A percentile compares a stretch with the other conserved stretches of the same genome.
phyloP scores from a whole-genome alignment of 2,888 invertebrate genomes.

The Lycia hirtaria region DNA sequence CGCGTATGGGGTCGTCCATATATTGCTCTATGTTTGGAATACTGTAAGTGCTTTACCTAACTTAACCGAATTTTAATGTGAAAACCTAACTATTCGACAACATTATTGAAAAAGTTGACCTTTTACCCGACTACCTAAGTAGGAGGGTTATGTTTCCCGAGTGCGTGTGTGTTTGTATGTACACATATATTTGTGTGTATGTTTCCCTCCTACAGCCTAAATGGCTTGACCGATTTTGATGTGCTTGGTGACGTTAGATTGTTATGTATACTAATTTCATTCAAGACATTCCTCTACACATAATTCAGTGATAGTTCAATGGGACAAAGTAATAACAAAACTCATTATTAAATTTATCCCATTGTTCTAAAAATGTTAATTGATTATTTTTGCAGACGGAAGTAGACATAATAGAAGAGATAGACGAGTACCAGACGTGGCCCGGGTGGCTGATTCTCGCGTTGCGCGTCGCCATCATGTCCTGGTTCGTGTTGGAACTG shows the following conservation, averaged over 20 bases:
- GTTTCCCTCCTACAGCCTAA: too few relatives aligned
- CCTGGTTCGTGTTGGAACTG: constrained; percentile 94
- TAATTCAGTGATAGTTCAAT: too few relatives aligned
- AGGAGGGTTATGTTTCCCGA: too few relatives aligned
- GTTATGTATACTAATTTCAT: too few relatives aligned
- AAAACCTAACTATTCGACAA: background rate
- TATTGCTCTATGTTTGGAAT: constrained; percentile 97
- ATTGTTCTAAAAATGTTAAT: background rate
- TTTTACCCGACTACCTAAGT: background rate
- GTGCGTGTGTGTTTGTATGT: too few relatives aligned
- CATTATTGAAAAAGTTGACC: background rate
- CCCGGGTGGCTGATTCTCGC: constrained; percentile 97
- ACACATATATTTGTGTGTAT: too few relatives aligned
- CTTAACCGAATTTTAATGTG: too few relatives aligned
- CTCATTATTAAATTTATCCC: too few relatives aligned
- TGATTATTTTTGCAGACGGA: constrained; percentile 89
- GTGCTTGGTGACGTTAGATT: too few relatives aligned
- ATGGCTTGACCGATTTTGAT: too few relatives aligned
- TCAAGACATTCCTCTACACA: too few relatives aligned
- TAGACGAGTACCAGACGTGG: constrained; percentile 99
- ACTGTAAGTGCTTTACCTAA: constrained; percentile 92
- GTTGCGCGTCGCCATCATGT: constrained; percentile 93
- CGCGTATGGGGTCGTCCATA: constrained; percentile 95
- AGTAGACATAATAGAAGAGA: constrained; percentile 97
- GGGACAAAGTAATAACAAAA: too few relatives aligned